Base-by-base conservation (phyloP, 2,888 invertebrate species). In the Xanthorhoe spadicearia region DNA sequence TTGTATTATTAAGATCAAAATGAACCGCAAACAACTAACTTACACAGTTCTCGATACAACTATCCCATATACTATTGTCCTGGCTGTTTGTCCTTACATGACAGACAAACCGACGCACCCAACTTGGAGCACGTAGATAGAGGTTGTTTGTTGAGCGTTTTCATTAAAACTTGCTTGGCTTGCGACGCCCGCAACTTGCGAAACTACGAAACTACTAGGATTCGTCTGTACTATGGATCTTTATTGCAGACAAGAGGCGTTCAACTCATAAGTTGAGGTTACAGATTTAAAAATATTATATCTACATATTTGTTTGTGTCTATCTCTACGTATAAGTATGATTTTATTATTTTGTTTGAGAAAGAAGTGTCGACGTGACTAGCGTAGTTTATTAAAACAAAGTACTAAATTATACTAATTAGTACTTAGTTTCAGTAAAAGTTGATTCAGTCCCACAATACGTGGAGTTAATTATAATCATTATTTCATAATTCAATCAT, bases 151-250 rank as follows among this genome's bases (percentile, higher is more conserved):
- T 74, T 76, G 69, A 79, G 83, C 81, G 87, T 81, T 88, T 87
- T 89, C 89, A 90, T 90, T 90, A 90, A 89, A 90, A 90, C 89
- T 89, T 89, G 86, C 83, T 81, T 84, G 88, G 87, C 85, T 88
- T 87, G 32, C 88, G 78, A 23, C 70, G 68, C 57, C 51, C 61
- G 68, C 62, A 69, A 73, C 71, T 71, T 71, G 55, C 63, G 57
- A 52, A 49, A 66, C 66, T 71, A 67, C 46, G 43, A 51, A 0
- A 17, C 43, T 46, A 48, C 48, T 58, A 64, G 18, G 49, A 64
- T 64, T 48, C 38, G 38, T 13, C 48, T 48, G 48, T 17, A 1
- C 48, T 17, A 10, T 43, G 10, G 7, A 15, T 48, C 48, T 48
- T 48, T 17, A 15, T 8, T 1, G 1, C 2, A 10, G 38, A 38